Base-by-base conservation (phyloP, 2,797 vertebrate genomes). In the Tamandua tetradactyla region DNA sequence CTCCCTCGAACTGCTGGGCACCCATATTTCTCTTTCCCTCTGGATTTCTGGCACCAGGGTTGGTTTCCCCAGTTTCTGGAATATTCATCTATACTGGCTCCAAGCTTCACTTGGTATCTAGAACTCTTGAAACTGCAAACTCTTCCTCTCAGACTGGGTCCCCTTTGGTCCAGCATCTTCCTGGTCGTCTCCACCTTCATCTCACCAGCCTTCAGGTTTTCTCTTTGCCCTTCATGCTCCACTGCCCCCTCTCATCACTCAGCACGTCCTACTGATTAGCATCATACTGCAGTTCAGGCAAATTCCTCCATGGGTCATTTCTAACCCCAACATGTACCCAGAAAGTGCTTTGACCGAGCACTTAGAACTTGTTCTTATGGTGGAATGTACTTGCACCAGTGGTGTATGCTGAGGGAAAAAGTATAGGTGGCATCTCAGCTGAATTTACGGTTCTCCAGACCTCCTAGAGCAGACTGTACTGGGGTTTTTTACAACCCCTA, bases 361-460 rank as follows among this genome's bases (percentile, higher is more conserved):
- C 35, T 42, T 57, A 40, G 44, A 69, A 55, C 20, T 30, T 44
- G 35, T 55, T 76, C 25, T 47, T 64, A 52, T 18, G 69, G 57
- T 14, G 7, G 17, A 47, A 75, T 49, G 64, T 1, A 23, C 1
- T 18, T 0, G 5, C 2, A 32, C 37, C 20, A 32, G 18, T 62
- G 35, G 6, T 2, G 4, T 20, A 20, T n/a, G 32, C 10, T 0
- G 0, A 22, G 1, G 18, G 8, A n/a, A 55, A 52, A 62, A 17
- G 22, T 4, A 7, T 11, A 68, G 52, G 66, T 20, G 42, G 71
- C 30, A 42, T 23, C 64, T 44, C 42, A 18, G 37, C 42, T 55
- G 59, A 85, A 80, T 49, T 76, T 23, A 12, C 23, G 37, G 14
- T 30, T 25, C 32, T 32, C 32, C 37, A n/a, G 25, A 35, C 42